These are phyloP conservation scores for Eulimnadia texana DNA, from an alignment of 1,140 invertebrate genomes.

Conservation along the genomic window DNA sequence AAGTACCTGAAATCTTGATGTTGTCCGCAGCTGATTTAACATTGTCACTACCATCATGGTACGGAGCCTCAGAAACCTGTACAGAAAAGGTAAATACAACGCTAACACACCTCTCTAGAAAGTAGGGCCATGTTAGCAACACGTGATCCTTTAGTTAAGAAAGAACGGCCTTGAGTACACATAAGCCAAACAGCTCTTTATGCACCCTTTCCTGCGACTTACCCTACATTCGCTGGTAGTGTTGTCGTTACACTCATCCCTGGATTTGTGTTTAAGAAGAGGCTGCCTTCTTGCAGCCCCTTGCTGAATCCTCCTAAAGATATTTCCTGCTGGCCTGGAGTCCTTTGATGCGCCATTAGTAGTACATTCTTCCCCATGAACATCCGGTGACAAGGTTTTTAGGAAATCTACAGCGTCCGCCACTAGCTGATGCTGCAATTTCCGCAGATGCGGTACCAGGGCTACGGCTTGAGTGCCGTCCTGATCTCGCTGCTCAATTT, in stretches of 20 bases:
- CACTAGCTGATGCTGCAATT: conserved; percentile 33
- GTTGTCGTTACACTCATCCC: neutral
- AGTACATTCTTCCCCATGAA: neutral
- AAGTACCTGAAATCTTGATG: neutral
- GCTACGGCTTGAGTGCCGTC: conserved; percentile 32
- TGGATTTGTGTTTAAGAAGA: neutral
- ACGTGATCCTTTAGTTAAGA: too few relatives aligned
- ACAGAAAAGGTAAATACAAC: neutral
- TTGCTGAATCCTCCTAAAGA: neutral
- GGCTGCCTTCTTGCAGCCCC: neutral
- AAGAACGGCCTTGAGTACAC: too few relatives aligned
- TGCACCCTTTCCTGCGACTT: too few relatives aligned
- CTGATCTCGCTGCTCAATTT: conserved; percentile 32
- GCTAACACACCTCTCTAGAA: too few relatives aligned
- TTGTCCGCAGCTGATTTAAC: neutral
- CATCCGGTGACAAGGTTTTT: neutral
- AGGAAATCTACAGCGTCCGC: conserved; percentile 24
- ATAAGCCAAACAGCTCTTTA: too few relatives aligned
- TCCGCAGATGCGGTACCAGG: conserved; percentile 31
- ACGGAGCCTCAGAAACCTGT: conserved; percentile 7
- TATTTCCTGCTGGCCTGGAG: neutral
- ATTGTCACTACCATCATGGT: conserved; percentile 12
- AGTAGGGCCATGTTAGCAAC: too few relatives aligned
- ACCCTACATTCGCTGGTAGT: neutral
- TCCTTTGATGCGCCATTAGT: neutral